These are phyloP conservation scores for Centropus unirufus DNA, from an alignment of 2,113 vertebrate species.

Conservation along the genomic window DNA sequence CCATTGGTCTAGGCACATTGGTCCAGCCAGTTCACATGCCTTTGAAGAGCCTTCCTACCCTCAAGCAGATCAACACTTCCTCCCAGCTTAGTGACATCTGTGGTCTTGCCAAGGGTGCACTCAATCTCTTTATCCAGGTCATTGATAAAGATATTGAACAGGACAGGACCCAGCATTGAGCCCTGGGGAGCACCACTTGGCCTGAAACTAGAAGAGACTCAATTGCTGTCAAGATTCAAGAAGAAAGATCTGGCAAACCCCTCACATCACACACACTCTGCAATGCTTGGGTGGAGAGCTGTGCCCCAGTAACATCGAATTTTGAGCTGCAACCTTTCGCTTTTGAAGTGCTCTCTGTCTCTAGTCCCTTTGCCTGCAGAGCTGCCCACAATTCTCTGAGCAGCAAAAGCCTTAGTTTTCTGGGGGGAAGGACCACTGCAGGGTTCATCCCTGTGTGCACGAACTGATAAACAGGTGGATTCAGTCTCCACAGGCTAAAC, in stretches of 20 bases:
- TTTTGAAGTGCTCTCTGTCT: background rate
- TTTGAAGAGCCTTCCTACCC: too few species aligned
- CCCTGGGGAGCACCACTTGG: background rate
- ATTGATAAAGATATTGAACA: too few species aligned
- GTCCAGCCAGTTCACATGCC: too few species aligned
- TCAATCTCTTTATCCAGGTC: too few species aligned
- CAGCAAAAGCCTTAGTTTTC: background rate
- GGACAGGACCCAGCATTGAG: too few species aligned
- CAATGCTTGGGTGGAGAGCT: accelerated
- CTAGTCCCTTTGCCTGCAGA: accelerated
- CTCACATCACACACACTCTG: background rate
- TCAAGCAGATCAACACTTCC: too few species aligned
- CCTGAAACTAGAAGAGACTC: background rate
- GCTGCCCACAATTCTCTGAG: background rate
- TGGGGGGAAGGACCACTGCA: background rate
- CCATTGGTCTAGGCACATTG: too few species aligned
- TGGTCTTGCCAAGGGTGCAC: too few species aligned
- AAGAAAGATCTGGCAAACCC: background rate
- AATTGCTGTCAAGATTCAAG: background rate
- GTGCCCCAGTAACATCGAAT: background rate
- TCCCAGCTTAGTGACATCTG: too few species aligned
- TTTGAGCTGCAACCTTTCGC: background rate
- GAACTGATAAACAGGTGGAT: background rate
- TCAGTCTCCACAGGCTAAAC: background rate
- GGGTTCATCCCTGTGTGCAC: background rate